These are phyloP conservation scores for Sebastes fasciatus DNA, from an alignment of 2,113 vertebrate genomes.

Conservation along the genomic window DNA sequence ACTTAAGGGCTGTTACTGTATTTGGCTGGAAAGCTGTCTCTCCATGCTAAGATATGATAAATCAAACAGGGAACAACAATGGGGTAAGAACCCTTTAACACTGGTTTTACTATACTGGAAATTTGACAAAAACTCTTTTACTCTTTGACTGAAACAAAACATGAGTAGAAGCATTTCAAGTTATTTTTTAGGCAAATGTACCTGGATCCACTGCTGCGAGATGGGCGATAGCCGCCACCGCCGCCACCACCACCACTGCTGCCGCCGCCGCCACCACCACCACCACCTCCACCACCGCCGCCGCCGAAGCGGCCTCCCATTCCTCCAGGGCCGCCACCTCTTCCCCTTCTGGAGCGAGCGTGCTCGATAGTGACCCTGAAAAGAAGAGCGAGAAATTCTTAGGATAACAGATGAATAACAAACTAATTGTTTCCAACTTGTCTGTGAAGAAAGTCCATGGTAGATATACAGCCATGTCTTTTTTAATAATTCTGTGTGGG, in stretches of 20 bases:
- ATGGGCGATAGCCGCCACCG: constrained; percentile 83
- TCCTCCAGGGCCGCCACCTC: constrained; percentile 76
- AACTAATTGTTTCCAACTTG: neutral
- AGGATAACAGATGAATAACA: neutral
- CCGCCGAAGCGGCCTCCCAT: constrained; percentile 86
- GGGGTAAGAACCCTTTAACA: neutral
- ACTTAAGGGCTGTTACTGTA: neutral
- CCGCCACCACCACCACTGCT: constrained; percentile 3
- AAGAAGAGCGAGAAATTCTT: neutral
- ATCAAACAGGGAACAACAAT: neutral
- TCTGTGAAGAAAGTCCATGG: no score
- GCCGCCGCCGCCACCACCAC: neutral
- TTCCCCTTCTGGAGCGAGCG: constrained; percentile 87
- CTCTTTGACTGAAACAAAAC: neutral
- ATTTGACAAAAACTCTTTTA: neutral
- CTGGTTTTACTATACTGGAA: neutral
- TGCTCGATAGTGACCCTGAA: constrained; percentile 91
- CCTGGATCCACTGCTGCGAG: constrained; percentile 89
- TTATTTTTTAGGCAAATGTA: constrained; percentile 43
- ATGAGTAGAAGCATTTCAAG: neutral
- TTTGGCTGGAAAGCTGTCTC: neutral
- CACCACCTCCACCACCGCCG: neutral
- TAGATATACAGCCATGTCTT: no score
- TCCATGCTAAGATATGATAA: no score
- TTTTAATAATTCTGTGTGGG: neutral